Evolutionary conservation across 2,797 vertebrate species (phyloP).

Genomic region (Cirrhinus molitorella): DNA sequence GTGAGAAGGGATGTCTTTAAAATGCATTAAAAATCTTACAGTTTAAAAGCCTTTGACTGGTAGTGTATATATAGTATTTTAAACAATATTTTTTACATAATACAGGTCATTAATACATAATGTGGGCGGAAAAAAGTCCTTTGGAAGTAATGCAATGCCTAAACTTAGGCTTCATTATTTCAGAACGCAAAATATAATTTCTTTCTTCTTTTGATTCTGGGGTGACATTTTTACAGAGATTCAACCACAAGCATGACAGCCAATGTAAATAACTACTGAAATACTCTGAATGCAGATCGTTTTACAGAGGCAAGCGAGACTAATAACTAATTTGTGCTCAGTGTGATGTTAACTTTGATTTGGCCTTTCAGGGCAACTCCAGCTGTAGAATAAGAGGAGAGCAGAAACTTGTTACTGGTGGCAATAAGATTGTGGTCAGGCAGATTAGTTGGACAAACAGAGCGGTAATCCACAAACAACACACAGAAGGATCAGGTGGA

Average conservation of each 20-base stretch:
- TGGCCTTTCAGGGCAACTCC: not conserved
- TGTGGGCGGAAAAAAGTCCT: not conserved
- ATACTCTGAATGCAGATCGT: not conserved
- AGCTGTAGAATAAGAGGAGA: not conserved
- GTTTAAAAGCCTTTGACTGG: no score
- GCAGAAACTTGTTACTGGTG: not conserved
- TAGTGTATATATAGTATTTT: no score
- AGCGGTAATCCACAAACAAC: slow-evolving; percentile 43
- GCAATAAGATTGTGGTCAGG: slow-evolving; percentile 13
- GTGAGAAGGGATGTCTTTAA: no score
- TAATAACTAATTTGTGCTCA: slow-evolving; percentile 26
- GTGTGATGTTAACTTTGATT: slow-evolving; percentile 14
- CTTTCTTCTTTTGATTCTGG: not conserved
- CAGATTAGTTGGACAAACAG: slow-evolving; percentile 26
- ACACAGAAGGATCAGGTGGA: slow-evolving; percentile 24
- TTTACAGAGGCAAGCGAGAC: not conserved
- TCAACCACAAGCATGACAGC: not conserved
- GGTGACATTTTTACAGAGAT: not conserved
- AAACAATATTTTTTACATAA: not conserved
- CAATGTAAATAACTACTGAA: not conserved
- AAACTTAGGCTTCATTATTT: not conserved
- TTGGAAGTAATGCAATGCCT: not conserved
- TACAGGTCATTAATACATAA: not conserved
- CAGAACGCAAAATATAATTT: not conserved
- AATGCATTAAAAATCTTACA: no score